Evolutionary conservation across 2,888 invertebrate species (phyloP).

Genomic region (Drosophila stalkeri): DNA sequence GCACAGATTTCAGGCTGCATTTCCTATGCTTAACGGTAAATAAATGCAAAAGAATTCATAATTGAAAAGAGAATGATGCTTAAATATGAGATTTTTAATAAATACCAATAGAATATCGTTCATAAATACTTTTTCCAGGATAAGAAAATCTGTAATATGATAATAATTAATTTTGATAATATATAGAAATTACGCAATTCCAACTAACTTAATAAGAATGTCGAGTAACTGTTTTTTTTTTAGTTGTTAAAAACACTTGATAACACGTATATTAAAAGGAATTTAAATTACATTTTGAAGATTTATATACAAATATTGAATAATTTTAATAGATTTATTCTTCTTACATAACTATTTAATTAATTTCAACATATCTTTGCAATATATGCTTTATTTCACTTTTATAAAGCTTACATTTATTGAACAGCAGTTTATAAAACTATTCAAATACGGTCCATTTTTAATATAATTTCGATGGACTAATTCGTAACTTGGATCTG

Average conservation of each 20-base stretch:
- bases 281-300: not conserved
- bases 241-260: not conserved
- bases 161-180: not conserved
- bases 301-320: no score
- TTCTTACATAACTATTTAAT: not conserved
- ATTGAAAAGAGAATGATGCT: not conserved
- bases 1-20: constrained; percentile 1
- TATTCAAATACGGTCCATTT: no score
- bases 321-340: not conserved
- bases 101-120: not conserved
- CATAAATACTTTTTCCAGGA: not conserved
- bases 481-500: no score
- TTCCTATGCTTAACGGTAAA: not conserved
- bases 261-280: not conserved
- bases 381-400: not conserved
- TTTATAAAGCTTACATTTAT: not conserved
- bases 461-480: no score
- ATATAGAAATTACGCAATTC: not conserved
- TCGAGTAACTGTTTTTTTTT: not conserved
- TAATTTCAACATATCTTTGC: not conserved
- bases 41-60: not conserved
- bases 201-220: not conserved
- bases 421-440: no score
- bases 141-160: not conserved
- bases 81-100: not conserved